Evolutionary conservation across 2,888 invertebrate genomes (phyloP).

Genomic region (Mechanitis mazaeus): DNA sequence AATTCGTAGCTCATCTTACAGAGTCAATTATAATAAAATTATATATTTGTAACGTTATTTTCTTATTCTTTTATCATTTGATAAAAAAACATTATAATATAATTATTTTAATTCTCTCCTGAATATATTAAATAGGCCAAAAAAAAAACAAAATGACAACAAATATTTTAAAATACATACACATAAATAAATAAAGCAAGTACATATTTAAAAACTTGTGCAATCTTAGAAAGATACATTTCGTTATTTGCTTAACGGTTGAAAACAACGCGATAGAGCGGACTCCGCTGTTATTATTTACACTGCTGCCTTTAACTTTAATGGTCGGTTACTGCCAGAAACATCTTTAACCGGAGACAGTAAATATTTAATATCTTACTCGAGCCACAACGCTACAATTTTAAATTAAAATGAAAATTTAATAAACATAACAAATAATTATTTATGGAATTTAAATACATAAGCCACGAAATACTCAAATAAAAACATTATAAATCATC

Average conservation of each 20-base stretch:
- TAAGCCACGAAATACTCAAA: neutral
- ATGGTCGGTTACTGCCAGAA: conserved; percentile 46
- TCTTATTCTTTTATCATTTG: too few relatives aligned
- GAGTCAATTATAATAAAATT: conserved; percentile 11
- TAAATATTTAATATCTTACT: conserved; percentile 33
- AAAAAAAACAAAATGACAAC: too few relatives aligned
- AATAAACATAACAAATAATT: neutral
- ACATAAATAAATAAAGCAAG: neutral
- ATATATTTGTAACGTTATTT: too few relatives aligned
- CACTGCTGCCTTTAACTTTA: conserved; percentile 44
- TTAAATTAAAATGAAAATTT: conserved; percentile 9
- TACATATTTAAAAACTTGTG: neutral
- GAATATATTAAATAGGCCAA: too few relatives aligned
- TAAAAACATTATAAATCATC: neutral
- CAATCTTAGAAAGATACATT: conserved; percentile 7
- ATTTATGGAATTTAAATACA: conserved; percentile 10
- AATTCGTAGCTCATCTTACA: conserved; percentile 20
- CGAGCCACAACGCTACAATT: conserved; percentile 4
- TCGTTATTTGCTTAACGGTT: conserved; percentile 11
- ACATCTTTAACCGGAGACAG: conserved; percentile 41
- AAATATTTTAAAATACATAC: neutral
- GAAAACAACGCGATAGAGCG: conserved; percentile 11
- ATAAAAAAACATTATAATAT: neutral
- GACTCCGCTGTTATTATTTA: conserved; percentile 50
- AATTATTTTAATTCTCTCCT: too few relatives aligned